Percentiles rank a stretch among this genome's conserved stretches.
phyloP scores from a whole-genome alignment of 2,113 vertebrate species.

The Bos taurus region DNA sequence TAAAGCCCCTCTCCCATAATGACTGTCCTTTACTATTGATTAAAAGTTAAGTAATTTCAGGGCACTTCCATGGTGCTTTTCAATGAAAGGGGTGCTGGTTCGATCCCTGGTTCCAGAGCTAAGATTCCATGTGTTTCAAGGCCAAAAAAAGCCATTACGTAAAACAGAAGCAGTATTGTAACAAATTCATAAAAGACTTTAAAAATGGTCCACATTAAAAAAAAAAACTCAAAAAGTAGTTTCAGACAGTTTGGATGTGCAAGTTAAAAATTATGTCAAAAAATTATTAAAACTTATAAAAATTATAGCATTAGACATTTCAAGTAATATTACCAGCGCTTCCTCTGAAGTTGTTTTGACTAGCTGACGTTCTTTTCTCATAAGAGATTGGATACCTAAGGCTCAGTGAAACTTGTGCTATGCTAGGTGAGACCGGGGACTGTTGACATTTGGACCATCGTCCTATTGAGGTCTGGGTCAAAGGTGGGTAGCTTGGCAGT shows the following conservation, averaged over 20 bases:
- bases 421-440: neutral
- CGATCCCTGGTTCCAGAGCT: neutral
- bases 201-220: neutral
- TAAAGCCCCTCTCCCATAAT: neutral
- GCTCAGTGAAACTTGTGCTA: neutral
- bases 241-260: neutral
- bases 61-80: neutral
- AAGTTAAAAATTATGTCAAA: conserved; percentile 2
- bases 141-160: neutral
- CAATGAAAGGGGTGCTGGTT: neutral
- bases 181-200: neutral
- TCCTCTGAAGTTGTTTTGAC: neutral
- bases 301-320: neutral
- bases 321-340: neutral
- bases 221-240: neutral
- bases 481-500: neutral
- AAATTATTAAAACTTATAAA: neutral
- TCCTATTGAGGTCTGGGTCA: neutral
- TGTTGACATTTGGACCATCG: neutral
- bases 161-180: neutral
- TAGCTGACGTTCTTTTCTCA: neutral
- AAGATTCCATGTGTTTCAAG: neutral
- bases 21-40: neutral
- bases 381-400: neutral
- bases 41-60: neutral